Percentiles rank a stretch among this genome's conserved stretches.
Evolutionary conservation across 2,888 invertebrate species (phyloP).

Genomic region (Laspeyria flexula): DNA sequence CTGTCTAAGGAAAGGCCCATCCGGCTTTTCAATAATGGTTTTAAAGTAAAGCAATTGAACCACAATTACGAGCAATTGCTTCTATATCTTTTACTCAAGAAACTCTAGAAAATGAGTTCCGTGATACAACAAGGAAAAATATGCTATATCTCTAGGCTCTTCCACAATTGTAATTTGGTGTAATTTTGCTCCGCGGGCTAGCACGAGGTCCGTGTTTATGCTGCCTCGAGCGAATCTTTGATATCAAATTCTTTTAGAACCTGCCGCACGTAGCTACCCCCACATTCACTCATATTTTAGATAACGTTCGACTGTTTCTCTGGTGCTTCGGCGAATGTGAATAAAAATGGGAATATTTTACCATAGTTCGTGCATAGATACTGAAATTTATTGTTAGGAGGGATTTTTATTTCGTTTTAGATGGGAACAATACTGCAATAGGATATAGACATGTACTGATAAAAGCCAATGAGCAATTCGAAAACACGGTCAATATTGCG

Average conservation of each 20-base stretch:
- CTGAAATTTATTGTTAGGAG: slow-evolving; percentile 55
- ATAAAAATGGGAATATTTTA: slow-evolving; percentile 76
- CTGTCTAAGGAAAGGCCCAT: too few relatives aligned
- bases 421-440: slow-evolving; percentile 37
- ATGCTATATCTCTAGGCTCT: too few relatives aligned
- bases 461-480: slow-evolving; percentile 17
- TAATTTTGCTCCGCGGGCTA: slow-evolving; percentile 19
- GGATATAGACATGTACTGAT: slow-evolving; percentile 23
- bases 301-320: slow-evolving; percentile 78
- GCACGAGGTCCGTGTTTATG: slow-evolving; percentile 50
- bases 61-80: too few relatives aligned
- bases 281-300: slow-evolving; percentile 78
- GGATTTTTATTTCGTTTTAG: slow-evolving; percentile 48
- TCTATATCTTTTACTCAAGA: too few relatives aligned
- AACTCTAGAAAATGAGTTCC: too few relatives aligned
- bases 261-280: slow-evolving; percentile 72
- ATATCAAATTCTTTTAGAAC: slow-evolving; percentile 81
- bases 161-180: slow-evolving; percentile 17
- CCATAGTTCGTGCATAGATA: slow-evolving; percentile 56
- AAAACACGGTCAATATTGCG: not conserved
- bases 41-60: too few relatives aligned
- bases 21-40: too few relatives aligned
- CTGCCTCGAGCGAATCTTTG: slow-evolving; percentile 69
- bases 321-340: slow-evolving; percentile 62
- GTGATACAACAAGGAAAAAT: too few relatives aligned